Evolutionary conservation across 2,797 vertebrate species (phyloP).

Genomic region (Propithecus perrieri): DNA sequence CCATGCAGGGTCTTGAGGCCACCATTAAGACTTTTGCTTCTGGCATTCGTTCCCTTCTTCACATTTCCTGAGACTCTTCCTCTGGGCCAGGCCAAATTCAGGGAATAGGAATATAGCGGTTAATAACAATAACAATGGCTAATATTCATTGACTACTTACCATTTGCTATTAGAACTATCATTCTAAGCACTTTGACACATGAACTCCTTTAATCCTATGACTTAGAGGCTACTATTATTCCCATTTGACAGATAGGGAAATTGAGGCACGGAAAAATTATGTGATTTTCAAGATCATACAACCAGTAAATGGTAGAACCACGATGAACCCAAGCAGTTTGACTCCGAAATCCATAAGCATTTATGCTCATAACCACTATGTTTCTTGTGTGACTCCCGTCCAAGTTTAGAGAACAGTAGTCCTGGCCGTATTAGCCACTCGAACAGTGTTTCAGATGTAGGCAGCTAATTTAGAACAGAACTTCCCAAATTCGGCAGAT

Average conservation of each 20-base stretch:
- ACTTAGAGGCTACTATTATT: background rate
- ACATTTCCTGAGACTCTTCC: background rate
- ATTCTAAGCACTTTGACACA: background rate
- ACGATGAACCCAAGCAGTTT: background rate
- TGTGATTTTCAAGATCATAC: background rate
- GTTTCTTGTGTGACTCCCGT: conserved; percentile 3
- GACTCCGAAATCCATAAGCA: background rate
- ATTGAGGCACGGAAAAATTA: background rate
- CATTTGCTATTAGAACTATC: background rate
- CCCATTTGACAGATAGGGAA: background rate
- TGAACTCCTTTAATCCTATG: background rate
- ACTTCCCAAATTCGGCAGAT: background rate
- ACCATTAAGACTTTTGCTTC: background rate
- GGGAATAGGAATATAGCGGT: background rate
- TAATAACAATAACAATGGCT: background rate
- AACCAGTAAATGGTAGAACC: background rate
- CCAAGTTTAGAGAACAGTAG: background rate
- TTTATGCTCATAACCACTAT: conserved; percentile 3
- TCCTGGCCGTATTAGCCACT: background rate
- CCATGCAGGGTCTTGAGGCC: background rate
- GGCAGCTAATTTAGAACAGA: background rate
- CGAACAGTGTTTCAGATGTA: background rate
- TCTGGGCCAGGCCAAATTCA: background rate
- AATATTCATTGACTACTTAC: background rate
- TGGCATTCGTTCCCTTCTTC: background rate